Percentiles rank a stretch among this genome's conserved stretches.
These are phyloP conservation scores for Pachymerium ferrugineum DNA, from an alignment of 2,888 invertebrate genomes.

Conservation along the genomic window DNA sequence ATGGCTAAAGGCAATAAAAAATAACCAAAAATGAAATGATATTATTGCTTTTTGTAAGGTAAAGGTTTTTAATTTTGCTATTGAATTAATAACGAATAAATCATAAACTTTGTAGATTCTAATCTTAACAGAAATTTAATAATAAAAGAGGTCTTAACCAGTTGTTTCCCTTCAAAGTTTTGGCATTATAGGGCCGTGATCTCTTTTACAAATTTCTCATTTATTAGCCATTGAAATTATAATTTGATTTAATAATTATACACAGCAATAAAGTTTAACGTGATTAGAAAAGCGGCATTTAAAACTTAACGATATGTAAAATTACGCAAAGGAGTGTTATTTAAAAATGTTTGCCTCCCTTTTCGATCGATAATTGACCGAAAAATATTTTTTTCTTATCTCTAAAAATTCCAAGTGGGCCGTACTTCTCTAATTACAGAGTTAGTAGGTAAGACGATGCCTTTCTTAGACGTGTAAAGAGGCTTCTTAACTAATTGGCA, in stretches of 20 bases:
- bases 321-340: not conserved
- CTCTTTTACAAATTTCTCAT: constrained; percentile 16
- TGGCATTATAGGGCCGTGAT: not conserved
- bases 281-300: constrained; percentile 19
- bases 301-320: not conserved
- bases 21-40: no score
- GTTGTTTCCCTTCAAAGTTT: not conserved
- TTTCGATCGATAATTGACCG: not conserved
- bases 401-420: not conserved
- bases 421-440: constrained; percentile 5
- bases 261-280: not conserved
- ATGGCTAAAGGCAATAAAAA: no score
- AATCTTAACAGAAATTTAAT: constrained; percentile 23
- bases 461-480: not conserved
- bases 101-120: no score
- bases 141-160: not conserved
- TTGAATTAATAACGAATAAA: no score
- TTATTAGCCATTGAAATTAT: constrained; percentile 12
- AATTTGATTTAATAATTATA: constrained; percentile 19
- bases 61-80: no score
- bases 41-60: not conserved
- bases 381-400: not conserved
- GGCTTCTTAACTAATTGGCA: constrained; percentile 14
- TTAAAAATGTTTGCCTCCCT: not conserved
- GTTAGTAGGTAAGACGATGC: not conserved